Evolutionary conservation across 2,888 invertebrate genomes (phyloP), one percentile per base, ranked within the genome.

Genomic region (Torymus texanus): DNA sequence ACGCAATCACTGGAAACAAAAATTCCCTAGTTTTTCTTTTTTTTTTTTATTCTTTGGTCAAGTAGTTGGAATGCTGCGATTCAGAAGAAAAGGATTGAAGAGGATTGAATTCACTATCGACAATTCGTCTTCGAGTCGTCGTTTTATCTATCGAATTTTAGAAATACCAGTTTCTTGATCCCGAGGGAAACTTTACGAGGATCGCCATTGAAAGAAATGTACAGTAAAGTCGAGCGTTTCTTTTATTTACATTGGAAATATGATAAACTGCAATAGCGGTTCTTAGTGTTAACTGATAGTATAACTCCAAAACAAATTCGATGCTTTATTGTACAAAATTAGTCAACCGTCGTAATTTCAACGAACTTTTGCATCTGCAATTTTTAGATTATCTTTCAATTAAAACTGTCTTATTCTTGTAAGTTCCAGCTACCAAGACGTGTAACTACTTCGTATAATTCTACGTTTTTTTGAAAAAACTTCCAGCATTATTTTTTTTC

Each of bases 181-280:
- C 21, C 55, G 24, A 65, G 24, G 16, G 16, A 65, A 16, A 65
- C 50, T 51, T 61, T 62, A 53, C 24, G 21, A 72, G 18, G 51
- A 50, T 65, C 51, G 13, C 12, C 13, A 51, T 55, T 55, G 24
- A 73, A 24, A 21, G 24, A 66, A 75, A 66, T 16, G 18, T 24
- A 24, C 62, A 66, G 50, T 51, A 65, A 66, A 58, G n/a, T 59
- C 50, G 16, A 75, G 50, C 50, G 59, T 59, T 75, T 67, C 8
- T 74, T 67, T 75, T 75, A 75, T 75, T 75, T 75, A 75, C 74
- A 75, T 59, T 66, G 59, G 74, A 75, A 51, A 75, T 50, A 59
- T 51, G 66, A 75, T 59, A 21, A 59, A 21, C 59, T 56, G 56
- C 55, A 63, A 53, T 55, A 55, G 53, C n/a, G 14, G 14, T 58